Conservation (phyloP, 2,888 invertebrate species). For the Caenorhabditis sp. region DNA sequence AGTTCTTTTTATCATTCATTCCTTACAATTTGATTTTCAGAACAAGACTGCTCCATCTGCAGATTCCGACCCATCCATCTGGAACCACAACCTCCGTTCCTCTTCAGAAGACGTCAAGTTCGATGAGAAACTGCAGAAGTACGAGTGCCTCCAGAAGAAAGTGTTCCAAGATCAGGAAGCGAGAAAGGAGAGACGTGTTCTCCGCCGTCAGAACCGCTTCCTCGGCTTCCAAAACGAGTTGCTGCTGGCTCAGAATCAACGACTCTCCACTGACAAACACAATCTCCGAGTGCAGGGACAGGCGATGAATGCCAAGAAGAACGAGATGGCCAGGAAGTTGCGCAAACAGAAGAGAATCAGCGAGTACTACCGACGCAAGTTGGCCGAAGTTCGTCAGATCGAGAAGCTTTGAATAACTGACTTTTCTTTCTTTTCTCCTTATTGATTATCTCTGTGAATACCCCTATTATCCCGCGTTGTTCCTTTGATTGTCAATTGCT, state of each 20-base stretch:
- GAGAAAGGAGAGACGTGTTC: conserved; percentile 16
- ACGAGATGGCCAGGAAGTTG: conserved; percentile 22
- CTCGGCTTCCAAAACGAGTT: conserved; percentile 40
- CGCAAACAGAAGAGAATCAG: conserved; percentile 40
- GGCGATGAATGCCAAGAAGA: conserved; percentile 18
- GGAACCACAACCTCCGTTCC: neutral
- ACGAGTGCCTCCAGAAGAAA: conserved; percentile 1
- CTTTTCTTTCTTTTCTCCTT: too few relatives aligned
- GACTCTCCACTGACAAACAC: conserved; percentile 22
- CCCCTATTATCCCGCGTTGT: too few relatives aligned
- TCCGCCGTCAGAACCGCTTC: conserved; percentile 43
- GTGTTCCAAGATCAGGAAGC: conserved; percentile 14
- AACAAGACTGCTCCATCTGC: neutral
- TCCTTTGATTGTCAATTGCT: too few relatives aligned
- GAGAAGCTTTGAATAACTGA: too few relatives aligned
- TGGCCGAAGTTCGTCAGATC: conserved; percentile 5
- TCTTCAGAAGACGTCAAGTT: neutral
- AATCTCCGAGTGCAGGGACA: conserved; percentile 14
- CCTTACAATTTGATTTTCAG: too few relatives aligned
- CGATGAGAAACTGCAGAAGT: neutral
- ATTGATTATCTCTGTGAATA: too few relatives aligned
- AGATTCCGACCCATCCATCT: neutral
- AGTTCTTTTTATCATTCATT: neutral
- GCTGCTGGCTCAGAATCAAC: conserved; percentile 23
- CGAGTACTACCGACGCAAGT: conserved; percentile 37